A percentile compares a stretch with the other conserved stretches of the same genome.
These are phyloP conservation scores for Bagarius yarrelli DNA, from an alignment of 2,113 vertebrate species.

Conservation along the genomic window DNA sequence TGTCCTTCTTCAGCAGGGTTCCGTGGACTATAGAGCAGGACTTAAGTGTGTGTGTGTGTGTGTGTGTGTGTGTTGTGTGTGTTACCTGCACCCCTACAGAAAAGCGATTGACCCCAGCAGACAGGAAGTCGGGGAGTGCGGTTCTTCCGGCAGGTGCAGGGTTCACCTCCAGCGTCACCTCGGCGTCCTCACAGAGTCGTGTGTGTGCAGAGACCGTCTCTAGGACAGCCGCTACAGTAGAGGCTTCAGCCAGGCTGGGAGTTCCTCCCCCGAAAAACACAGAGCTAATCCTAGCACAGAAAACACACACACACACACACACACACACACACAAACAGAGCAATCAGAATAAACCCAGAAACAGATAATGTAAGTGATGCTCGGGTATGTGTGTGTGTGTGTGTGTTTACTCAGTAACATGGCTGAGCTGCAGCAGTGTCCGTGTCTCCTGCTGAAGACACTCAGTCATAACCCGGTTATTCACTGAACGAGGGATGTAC, in stretches of 20 bases:
- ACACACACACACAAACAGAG: not conserved
- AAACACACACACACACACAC: not conserved
- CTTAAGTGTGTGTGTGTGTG: too few relatives aligned
- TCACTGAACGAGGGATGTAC: conserved; percentile 75
- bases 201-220: conserved; percentile 68
- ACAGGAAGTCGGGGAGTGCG: conserved; percentile 70
- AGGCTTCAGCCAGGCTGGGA: conserved; percentile 83
- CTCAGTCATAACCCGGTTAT: conserved; percentile 67
- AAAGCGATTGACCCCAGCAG: conserved; percentile 82
- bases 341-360: not conserved
- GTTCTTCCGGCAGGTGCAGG: conserved; percentile 71
- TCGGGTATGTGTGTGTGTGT: not conserved
- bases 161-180: conserved; percentile 88
- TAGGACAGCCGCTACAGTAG: conserved; percentile 74
- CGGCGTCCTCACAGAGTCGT: conserved; percentile 64
- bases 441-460: conserved; percentile 78
- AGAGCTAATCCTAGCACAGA: conserved; percentile 77
- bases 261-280: conserved; percentile 93
- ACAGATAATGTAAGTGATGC: too few relatives aligned
- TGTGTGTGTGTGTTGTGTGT: not conserved
- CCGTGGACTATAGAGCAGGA: too few relatives aligned
- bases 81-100: conserved; percentile 90
- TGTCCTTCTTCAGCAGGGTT: too few relatives aligned
- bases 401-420: conserved; percentile 73
- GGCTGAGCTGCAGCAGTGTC: conserved; percentile 79